These are phyloP conservation scores for Diarsia dahlii DNA, from an alignment of 2,888 invertebrate genomes.

Conservation along the genomic window DNA sequence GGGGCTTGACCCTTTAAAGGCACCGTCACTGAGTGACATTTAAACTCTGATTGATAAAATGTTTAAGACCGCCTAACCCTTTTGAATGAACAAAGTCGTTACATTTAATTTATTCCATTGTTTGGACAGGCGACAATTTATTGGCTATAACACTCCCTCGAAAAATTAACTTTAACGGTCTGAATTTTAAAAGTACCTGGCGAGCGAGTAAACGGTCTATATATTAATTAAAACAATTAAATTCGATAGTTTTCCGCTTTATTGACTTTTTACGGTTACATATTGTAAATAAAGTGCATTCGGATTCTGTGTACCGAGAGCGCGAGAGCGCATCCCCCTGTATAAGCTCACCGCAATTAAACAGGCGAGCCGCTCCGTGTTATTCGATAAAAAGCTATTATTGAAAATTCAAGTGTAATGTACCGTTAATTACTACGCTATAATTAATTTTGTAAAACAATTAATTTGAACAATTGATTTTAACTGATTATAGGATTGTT, in stretches of 20 bases:
- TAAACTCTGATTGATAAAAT: conserved; percentile 55
- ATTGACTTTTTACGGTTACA: conserved; percentile 84
- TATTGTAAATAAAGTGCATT: conserved; percentile 83
- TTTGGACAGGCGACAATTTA: conserved; percentile 51
- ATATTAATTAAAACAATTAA: conserved; percentile 87
- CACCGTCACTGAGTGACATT: conserved; percentile 24
- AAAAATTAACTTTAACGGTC: conserved; percentile 48
- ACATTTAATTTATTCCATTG: conserved; percentile 57
- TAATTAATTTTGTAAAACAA: conserved; percentile 66
- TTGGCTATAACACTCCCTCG: conserved; percentile 39
- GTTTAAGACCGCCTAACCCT: conserved; percentile 33
- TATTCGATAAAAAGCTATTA: conserved; percentile 70
- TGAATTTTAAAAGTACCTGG: conserved; percentile 49
- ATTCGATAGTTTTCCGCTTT: conserved; percentile 86
- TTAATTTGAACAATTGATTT: conserved; percentile 64
- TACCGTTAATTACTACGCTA: conserved; percentile 64
- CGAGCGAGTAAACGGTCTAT: conserved; percentile 66
- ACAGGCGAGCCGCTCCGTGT: conserved; percentile 48
- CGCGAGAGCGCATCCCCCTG: conserved; percentile 69
- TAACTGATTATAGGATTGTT: conserved; percentile 58
- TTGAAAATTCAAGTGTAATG: conserved; percentile 69
- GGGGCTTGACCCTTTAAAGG: conserved; percentile 1
- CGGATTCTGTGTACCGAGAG: conserved; percentile 77
- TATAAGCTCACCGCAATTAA: conserved; percentile 69
- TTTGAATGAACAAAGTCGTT: conserved; percentile 55